Conservation (phyloP, 2,888 invertebrate species). For the Venusia cambrica region DNA sequence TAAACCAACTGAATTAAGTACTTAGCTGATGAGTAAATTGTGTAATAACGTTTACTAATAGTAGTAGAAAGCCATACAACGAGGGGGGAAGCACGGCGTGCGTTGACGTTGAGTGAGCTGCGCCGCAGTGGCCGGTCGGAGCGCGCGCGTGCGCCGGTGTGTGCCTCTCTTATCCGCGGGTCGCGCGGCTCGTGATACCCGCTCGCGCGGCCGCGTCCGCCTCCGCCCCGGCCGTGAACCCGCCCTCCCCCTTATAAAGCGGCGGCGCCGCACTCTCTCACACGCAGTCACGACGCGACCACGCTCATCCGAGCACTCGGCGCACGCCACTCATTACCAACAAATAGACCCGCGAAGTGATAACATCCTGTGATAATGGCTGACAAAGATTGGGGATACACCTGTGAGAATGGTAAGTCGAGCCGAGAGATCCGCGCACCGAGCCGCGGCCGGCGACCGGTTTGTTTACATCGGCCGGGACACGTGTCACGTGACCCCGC, state of each 20-base stretch:
- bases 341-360: slow-evolving; percentile 35
- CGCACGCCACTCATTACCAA: slow-evolving; percentile 41
- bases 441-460: slow-evolving; percentile 53
- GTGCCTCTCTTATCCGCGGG: slow-evolving; percentile 25
- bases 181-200: slow-evolving; percentile 21
- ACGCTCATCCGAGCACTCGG: slow-evolving; percentile 62
- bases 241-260: slow-evolving; percentile 61
- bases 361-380: slow-evolving; percentile 59
- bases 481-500: slow-evolving; percentile 70
- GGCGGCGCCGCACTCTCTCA: slow-evolving; percentile 57
- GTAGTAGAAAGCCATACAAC: slow-evolving; percentile 53
- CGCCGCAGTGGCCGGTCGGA: slow-evolving; percentile 40
- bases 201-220: slow-evolving; percentile 44
- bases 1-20: slow-evolving; percentile 29
- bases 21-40: slow-evolving; percentile 46
- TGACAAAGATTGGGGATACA: slow-evolving; percentile 81
- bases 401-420: slow-evolving; percentile 82
- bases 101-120: slow-evolving; percentile 48
- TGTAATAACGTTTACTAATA: slow-evolving; percentile 54
- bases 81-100: slow-evolving; percentile 31
- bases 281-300: slow-evolving; percentile 70
- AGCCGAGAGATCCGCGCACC: slow-evolving; percentile 29
- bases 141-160: slow-evolving; percentile 37
- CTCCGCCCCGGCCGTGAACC: slow-evolving; percentile 38
- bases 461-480: slow-evolving; percentile 68